Conservation (phyloP, 2,797 vertebrate genomes). For the Lacerta agilis region DNA sequence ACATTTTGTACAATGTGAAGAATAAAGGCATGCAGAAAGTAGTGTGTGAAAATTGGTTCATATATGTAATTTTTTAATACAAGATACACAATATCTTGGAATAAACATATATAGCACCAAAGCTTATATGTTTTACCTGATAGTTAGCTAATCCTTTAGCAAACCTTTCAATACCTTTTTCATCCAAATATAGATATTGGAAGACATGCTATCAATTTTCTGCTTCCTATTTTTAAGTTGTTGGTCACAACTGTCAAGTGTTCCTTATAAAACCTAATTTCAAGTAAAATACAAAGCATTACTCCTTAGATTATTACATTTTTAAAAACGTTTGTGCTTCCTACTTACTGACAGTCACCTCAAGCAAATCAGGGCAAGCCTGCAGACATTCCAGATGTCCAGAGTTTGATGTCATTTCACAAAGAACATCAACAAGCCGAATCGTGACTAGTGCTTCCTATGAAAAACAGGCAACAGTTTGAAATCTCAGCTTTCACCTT, state of each 20-base stretch:
- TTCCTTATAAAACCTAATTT: conserved; percentile 16
- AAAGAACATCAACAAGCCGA: conserved; percentile 91
- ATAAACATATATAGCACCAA: too few relatives aligned
- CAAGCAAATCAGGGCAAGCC: conserved; percentile 84
- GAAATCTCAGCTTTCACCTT: not conserved
- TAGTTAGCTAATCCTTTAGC: too few relatives aligned
- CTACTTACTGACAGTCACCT: conserved; percentile 85
- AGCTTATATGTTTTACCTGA: too few relatives aligned
- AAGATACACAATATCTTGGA: too few relatives aligned
- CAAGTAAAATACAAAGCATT: not conserved
- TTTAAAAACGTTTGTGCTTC: not conserved
- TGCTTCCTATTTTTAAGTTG: conserved; percentile 19
- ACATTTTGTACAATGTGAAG: too few relatives aligned
- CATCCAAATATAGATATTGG: conserved; percentile 51
- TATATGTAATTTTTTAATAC: too few relatives aligned
- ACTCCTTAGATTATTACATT: too few relatives aligned
- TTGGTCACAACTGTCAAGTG: not conserved
- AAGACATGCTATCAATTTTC: conserved; percentile 35
- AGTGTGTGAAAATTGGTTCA: too few relatives aligned
- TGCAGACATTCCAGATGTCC: conserved; percentile 86
- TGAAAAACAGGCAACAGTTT: conserved; percentile 60
- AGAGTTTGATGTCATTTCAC: conserved; percentile 89
- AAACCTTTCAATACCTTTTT: too few relatives aligned
- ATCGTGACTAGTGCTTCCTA: conserved; percentile 88
- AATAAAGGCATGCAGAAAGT: too few relatives aligned